Evolutionary conservation across 2,113 vertebrate genomes (phyloP), one percentile per base, ranked within the genome.

Genomic region (Vicugna pacos): DNA sequence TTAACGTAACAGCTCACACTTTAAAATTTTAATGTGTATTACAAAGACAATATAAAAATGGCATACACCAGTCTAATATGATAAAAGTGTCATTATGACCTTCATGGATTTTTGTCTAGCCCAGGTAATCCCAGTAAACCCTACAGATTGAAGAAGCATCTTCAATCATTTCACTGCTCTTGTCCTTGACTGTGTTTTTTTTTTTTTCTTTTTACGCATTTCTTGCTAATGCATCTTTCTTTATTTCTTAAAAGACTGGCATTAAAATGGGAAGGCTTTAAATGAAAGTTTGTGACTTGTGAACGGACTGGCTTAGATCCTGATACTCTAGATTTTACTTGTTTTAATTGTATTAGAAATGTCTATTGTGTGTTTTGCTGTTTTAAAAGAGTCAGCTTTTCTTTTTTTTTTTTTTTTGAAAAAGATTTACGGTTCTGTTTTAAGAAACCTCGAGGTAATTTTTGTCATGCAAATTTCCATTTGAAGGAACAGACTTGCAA

Each of bases 31-130:
- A 95, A 97, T 94, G 86, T 93, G 91, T 89, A 95, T 64, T 86
- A 48, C 81, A 97, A 89, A 98, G 98, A 97, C 85, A 83, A 96
- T 97, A 98, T 97, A 85, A 98, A 98, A 97, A 96, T 87, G 97
- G 94, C 94, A 98, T 90, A 95, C 89, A 97, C 97, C 96, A 97
- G 90, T 98, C 96, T 95, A 95, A 96, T 98, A 98, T 97, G 96
- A 98, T 97, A 98, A 97, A 98, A 98, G 97, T 97, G 95, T 98
- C 97, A 98, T 98, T 97, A 97, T 95, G 97, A 98, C 97, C 98
- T 98, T 98, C 97, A 97, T 91, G 85, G 98, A 97, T 98, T 98
- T 98, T 98, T 97, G 95, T 95, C 93, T 88, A 97, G 97, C 87
- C 96, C 95, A 97, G 97, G 96, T 98, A 98, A 98, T 98, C 97